phyloP scores from a whole-genome alignment of 2,113 vertebrate genomes.

The Ciconia stormi region DNA sequence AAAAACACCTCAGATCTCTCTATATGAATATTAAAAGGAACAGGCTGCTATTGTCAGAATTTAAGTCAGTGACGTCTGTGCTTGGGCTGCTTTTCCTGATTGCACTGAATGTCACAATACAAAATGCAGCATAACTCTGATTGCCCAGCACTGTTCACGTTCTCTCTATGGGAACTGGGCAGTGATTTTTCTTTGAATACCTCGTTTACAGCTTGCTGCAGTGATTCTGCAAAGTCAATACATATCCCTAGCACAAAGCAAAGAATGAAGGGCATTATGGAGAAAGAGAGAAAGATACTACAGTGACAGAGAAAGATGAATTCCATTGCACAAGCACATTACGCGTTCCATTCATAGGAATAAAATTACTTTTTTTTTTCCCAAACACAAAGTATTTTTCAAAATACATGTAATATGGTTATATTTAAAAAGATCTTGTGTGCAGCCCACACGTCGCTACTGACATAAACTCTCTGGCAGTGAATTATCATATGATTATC shows the following conservation, averaged over 20 bases:
- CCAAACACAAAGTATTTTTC: background rate
- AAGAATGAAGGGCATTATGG: conserved; percentile 59
- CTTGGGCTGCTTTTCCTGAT: conserved; percentile 34
- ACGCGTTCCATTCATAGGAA: conserved; percentile 15
- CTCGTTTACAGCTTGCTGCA: conserved; percentile 50
- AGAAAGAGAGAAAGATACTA: conserved; percentile 21
- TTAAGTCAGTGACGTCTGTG: background rate
- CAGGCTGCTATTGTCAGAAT: conserved; percentile 17
- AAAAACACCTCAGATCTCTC: background rate
- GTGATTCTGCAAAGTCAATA: conserved; percentile 58
- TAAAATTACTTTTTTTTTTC: background rate
- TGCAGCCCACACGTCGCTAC: background rate
- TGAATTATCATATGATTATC: conserved; percentile 18
- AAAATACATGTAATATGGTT: background rate
- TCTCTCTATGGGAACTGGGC: conserved; percentile 44
- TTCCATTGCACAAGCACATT: conserved; percentile 26
- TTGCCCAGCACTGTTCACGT: conserved; percentile 24
- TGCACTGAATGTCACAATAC: conserved; percentile 34
- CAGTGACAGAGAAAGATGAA: conserved; percentile 36
- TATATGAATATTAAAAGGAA: background rate
- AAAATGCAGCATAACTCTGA: conserved; percentile 47
- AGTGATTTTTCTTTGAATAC: conserved; percentile 60
- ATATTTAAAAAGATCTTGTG: background rate
- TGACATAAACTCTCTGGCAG: conserved; percentile 7
- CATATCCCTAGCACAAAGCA: conserved; percentile 49